Evolutionary conservation across 2,888 invertebrate genomes (phyloP).

Genomic region (Tribolium freemani): DNA sequence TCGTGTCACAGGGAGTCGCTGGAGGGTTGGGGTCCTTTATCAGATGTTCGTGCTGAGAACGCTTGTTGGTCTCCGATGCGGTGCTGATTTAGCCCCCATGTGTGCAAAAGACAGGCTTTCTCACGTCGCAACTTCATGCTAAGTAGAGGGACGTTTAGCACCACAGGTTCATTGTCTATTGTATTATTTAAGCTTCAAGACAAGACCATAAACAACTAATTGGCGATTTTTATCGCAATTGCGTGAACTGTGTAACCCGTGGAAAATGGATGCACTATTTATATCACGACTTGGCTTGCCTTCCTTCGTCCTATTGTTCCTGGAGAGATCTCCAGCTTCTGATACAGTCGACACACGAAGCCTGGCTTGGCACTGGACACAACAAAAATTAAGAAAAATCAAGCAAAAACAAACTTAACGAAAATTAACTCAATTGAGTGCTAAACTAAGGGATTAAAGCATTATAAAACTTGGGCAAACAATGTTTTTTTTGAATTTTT

Average conservation of each 20-base stretch:
- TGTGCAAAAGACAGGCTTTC: constrained; percentile 18
- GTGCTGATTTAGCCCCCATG: constrained; percentile 33
- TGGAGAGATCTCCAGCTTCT: constrained; percentile 7
- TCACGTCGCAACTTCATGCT: constrained; percentile 22
- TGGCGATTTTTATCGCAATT: constrained; percentile 66
- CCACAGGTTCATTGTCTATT: constrained; percentile 32
- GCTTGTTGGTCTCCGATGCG: constrained; percentile 10
- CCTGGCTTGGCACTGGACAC: background rate
- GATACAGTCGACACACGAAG: constrained; percentile 18
- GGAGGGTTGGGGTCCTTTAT: constrained; percentile 5
- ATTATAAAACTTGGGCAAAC: no score
- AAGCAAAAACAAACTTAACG: background rate
- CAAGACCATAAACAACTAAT: constrained; percentile 65
- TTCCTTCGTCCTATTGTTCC: constrained; percentile 35
- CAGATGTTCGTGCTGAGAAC: constrained; percentile 41
- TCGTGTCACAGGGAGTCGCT: background rate
- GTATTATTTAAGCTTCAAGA: constrained; percentile 47
- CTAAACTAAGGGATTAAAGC: no score
- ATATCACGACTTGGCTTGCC: constrained; percentile 58
- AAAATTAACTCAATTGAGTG: no score
- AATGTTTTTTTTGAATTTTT: no score
- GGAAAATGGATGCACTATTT: constrained; percentile 60
- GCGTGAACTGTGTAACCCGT: constrained; percentile 65
- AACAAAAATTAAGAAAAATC: background rate
- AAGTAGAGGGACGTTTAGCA: constrained; percentile 25